Base-by-base conservation (phyloP, 2,797 vertebrate species). In the Onychomys leucogaster region DNA sequence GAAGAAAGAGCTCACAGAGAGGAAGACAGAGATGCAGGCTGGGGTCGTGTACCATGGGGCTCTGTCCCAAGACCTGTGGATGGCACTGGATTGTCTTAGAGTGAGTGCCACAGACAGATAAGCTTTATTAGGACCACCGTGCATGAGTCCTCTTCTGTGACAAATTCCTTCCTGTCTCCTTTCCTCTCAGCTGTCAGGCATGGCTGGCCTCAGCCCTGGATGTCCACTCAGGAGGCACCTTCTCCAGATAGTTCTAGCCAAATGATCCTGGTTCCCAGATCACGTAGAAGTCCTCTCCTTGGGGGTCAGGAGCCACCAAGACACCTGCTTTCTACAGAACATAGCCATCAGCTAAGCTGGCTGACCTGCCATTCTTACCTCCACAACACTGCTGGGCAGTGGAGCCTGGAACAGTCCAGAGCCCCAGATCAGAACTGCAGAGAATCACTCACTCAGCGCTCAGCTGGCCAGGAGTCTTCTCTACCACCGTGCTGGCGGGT, bases 41-140 rank as follows among this genome's bases (percentile, higher is more conserved):
- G n/a, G n/a, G 34, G 2, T 43, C 55, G 21, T 34, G 4, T 7
- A 8, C 23, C 0, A 21, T 1, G 1, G 5, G 13, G 11, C 63
- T 29, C 49, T 29, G 19, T n/a, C 52, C 43, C 8, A 9, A 65
- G 23, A n/a, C 7, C 16, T 2, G 0, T 7, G 41, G 34, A 61
- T 10, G 4, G 27, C 0, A 0, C 25, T 12, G 25, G 52, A 6
- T 55, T 32, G 2, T 8, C 27, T 25, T 23, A n/a, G 25, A 41
- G 41, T 43, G 17, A n/a, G n/a, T 0, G 4, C 25, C 2, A 0
- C 0, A 63, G 29, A 41, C 59, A 75, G 61, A 34, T 3, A 25
- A 10, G 5, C 41, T 25, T 29, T 4, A 0, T 10, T 12, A 71
- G 76, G 21, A 55, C 16, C 13, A 25, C 2, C 0, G 2, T 37